Conservation (phyloP, 2,113 vertebrate species). For the Mobula birostris region DNA sequence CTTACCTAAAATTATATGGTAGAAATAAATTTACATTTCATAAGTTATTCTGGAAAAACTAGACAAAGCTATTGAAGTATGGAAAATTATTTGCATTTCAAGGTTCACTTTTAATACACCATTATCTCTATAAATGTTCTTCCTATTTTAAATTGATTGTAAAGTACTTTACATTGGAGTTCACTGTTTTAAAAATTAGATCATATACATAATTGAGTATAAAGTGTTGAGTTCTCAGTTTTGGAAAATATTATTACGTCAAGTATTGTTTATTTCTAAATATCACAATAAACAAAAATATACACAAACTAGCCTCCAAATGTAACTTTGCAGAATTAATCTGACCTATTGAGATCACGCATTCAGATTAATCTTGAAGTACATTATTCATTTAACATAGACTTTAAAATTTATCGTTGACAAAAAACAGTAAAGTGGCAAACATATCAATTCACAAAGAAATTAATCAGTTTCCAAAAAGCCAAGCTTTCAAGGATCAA, state of each 20-base stretch:
- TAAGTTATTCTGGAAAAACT: conserved; percentile 4
- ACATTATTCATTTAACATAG: not conserved
- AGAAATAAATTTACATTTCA: conserved; percentile 29
- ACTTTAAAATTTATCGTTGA: conserved; percentile 10
- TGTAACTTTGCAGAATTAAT: not conserved
- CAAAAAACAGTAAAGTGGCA: not conserved
- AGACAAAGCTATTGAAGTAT: not conserved
- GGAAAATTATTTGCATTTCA: conserved; percentile 14
- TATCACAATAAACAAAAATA: not conserved
- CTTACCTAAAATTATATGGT: conserved; percentile 42
- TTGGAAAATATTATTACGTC: not conserved
- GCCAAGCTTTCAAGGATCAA: not conserved
- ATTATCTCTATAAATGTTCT: not conserved
- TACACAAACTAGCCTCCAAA: not conserved
- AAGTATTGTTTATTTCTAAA: not conserved
- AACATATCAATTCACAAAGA: not conserved
- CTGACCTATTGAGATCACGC: not conserved
- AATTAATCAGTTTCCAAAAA: not conserved
- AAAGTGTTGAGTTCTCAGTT: not conserved
- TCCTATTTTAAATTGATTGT: not conserved
- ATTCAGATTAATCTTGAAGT: conserved; percentile 7
- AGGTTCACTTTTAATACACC: not conserved
- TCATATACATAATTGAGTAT: not conserved
- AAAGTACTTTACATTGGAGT: not conserved
- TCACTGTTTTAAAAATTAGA: not conserved